These are phyloP conservation scores for Drosophila orosa DNA, from an alignment of 1,140 invertebrate genomes.

Conservation along the genomic window DNA sequence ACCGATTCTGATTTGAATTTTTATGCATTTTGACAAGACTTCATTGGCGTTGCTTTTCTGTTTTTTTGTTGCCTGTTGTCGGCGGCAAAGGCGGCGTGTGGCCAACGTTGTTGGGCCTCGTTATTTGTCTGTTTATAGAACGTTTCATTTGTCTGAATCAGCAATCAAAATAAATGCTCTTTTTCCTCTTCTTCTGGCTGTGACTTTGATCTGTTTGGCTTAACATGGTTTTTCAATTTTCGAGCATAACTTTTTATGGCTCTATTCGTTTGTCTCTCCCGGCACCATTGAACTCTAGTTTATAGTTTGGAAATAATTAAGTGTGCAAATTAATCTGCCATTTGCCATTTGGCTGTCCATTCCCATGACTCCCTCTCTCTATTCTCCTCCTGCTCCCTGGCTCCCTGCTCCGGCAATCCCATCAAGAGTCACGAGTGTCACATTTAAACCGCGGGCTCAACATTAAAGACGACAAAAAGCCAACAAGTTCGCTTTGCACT, in stretches of 20 bases:
- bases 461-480: constrained; percentile 83
- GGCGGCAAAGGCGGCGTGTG: constrained; percentile 47
- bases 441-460: constrained; percentile 76
- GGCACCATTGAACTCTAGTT: constrained; percentile 40
- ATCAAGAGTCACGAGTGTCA: constrained; percentile 79
- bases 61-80: background rate
- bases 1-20: constrained; percentile 72
- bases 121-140: constrained; percentile 69
- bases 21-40: constrained; percentile 77
- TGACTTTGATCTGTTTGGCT: constrained; percentile 52
- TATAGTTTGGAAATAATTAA: constrained; percentile 48
- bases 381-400: background rate
- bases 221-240: constrained; percentile 79
- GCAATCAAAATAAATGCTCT: constrained; percentile 67
- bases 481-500: constrained; percentile 83
- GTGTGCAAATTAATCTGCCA: constrained; percentile 62
- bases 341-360: constrained; percentile 38
- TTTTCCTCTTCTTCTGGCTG: background rate
- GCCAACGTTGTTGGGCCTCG: constrained; percentile 50
- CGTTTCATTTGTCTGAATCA: constrained; percentile 78
- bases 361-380: constrained; percentile 50
- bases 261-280: constrained; percentile 62
- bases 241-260: constrained; percentile 74
- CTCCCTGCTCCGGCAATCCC: constrained; percentile 53
- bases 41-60: constrained; percentile 30